These are phyloP conservation scores for Dipodomys stephensi DNA, from an alignment of 2,113 vertebrate genomes.

Conservation along the genomic window DNA sequence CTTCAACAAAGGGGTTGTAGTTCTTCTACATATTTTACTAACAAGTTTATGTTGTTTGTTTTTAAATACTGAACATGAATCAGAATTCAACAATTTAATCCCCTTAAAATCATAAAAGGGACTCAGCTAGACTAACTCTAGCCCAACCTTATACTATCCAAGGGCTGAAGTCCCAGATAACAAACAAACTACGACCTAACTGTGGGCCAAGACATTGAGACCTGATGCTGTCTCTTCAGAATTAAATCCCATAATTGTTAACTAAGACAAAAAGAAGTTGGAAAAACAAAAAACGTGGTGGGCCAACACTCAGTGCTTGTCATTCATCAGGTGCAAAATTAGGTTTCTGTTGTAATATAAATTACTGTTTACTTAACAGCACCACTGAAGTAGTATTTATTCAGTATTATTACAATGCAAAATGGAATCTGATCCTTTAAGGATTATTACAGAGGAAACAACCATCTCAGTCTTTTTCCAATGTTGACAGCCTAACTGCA, in stretches of 20 bases:
- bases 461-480: not conserved
- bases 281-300: not conserved
- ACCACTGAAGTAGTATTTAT: slow-evolving; percentile 42
- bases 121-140: slow-evolving; percentile 25
- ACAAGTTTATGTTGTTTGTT: not conserved
- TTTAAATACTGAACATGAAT: slow-evolving; percentile 31
- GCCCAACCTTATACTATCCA: not conserved
- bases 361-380: slow-evolving; percentile 59
- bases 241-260: slow-evolving; percentile 26
- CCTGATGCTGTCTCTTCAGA: not conserved
- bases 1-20: slow-evolving; percentile 3
- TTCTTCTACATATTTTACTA: not conserved
- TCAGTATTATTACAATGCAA: slow-evolving; percentile 45
- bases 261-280: slow-evolving; percentile 37
- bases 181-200: not conserved
- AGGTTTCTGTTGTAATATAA: slow-evolving; percentile 67
- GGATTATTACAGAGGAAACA: slow-evolving; percentile 63
- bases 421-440: slow-evolving; percentile 47
- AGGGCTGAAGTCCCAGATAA: not conserved
- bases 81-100: slow-evolving; percentile 43
- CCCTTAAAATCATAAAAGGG: slow-evolving; percentile 43
- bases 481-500: not conserved
- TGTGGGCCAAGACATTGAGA: slow-evolving; percentile 19
- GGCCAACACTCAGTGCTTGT: slow-evolving; percentile 38
- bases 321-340: slow-evolving; percentile 64